phyloP scores from a whole-genome alignment of 2,888 invertebrate genomes.

The Hypercompe scribonia region DNA sequence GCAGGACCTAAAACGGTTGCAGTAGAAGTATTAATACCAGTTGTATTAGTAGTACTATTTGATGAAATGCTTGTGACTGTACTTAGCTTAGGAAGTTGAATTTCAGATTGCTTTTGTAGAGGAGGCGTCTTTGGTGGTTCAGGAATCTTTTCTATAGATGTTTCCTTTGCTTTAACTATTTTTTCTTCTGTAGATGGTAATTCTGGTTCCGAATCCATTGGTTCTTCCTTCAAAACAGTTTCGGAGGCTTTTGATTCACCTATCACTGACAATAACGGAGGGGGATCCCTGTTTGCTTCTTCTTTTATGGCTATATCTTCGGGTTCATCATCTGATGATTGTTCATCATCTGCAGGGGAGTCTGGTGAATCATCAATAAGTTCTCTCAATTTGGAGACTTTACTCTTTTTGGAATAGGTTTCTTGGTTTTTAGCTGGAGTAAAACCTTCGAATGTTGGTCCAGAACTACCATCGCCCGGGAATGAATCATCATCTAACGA shows the following conservation, averaged over 20 bases:
- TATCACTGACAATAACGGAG: constrained; percentile 56
- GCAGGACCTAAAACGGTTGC: constrained; percentile 1
- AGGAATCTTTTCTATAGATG: constrained; percentile 57
- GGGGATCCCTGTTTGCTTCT: constrained; percentile 59
- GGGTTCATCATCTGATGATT: constrained; percentile 81
- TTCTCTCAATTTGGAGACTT: constrained; percentile 79
- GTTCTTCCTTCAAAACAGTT: constrained; percentile 36
- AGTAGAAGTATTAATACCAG: constrained; percentile 14
- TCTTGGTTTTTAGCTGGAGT: constrained; percentile 86
- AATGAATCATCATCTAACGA: constrained; percentile 88
- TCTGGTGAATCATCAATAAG: constrained; percentile 83
- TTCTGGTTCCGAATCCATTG: constrained; percentile 47
- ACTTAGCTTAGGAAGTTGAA: constrained; percentile 41
- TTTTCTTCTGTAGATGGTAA: constrained; percentile 55
- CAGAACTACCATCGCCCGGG: constrained; percentile 84
- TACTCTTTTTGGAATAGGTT: constrained; percentile 84
- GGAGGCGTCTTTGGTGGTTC: constrained; percentile 72
- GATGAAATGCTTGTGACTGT: constrained; percentile 23
- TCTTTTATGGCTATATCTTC: constrained; percentile 68
- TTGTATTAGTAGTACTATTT: constrained; percentile 20
- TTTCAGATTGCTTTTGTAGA: constrained; percentile 48
- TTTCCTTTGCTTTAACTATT: constrained; percentile 53
- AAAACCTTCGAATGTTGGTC: constrained; percentile 85
- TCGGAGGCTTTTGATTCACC: constrained; percentile 58
- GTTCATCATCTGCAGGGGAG: constrained; percentile 83